These are phyloP conservation scores for Anolis apletophallus DNA, from an alignment of 2,797 vertebrate species.

Conservation along the genomic window DNA sequence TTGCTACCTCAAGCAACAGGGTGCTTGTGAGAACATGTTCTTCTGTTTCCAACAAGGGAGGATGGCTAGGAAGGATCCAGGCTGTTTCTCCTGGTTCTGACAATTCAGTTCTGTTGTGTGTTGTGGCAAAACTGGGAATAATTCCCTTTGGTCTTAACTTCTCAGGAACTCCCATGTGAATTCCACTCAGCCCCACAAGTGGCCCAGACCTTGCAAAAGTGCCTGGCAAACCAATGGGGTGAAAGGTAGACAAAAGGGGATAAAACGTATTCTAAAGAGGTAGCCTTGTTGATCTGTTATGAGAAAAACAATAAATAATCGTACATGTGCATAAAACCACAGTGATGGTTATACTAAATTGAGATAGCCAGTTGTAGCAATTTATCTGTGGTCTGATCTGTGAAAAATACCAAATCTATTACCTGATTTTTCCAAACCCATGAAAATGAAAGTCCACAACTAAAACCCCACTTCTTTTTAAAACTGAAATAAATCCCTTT, in stretches of 20 bases:
- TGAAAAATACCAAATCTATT: too few relatives aligned
- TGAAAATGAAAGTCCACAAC: too few relatives aligned
- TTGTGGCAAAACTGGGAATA: background rate
- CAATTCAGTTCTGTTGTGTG: background rate
- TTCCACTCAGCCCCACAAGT: background rate
- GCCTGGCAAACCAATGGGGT: background rate
- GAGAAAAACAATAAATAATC: background rate
- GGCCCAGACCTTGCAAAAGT: background rate
- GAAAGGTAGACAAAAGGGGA: background rate
- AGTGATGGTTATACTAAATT: too few relatives aligned
- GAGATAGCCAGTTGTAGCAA: too few relatives aligned
- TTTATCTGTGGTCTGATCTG: too few relatives aligned
- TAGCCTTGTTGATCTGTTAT: background rate
- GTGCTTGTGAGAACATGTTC: background rate
- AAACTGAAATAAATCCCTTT: background rate
- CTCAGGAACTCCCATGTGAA: background rate
- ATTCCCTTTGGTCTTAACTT: background rate
- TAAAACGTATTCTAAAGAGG: background rate
- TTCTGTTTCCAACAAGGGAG: background rate
- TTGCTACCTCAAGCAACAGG: background rate
- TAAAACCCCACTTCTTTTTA: background rate
- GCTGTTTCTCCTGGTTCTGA: background rate
- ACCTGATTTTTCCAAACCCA: too few relatives aligned
- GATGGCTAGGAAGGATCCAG: conserved; percentile 12
- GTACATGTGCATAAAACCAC: background rate